Evolutionary conservation across 2,888 invertebrate species (phyloP).

Genomic region (Rugalucina vietnamica): DNA sequence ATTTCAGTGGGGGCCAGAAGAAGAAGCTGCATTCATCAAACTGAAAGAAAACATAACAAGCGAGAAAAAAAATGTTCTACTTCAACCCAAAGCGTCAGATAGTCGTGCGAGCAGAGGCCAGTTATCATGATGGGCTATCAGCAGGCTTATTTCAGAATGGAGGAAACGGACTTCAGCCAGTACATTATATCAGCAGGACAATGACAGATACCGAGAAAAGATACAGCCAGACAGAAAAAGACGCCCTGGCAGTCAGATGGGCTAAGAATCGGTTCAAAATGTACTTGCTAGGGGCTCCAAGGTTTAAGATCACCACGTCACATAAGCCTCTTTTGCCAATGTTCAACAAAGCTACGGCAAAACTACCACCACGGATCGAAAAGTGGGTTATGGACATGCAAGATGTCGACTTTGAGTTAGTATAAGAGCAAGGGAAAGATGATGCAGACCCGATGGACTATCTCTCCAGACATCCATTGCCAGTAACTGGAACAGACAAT

Average conservation of each 20-base stretch:
- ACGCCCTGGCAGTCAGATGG: neutral
- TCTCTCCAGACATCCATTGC: slow-evolving; percentile 36
- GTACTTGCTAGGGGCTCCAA: neutral
- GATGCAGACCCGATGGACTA: slow-evolving; percentile 35
- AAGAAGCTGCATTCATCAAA: slow-evolving; percentile 2
- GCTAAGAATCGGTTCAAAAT: neutral
- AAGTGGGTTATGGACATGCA: slow-evolving; percentile 41
- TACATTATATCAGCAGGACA: slow-evolving; percentile 29
- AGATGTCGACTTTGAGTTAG: slow-evolving; percentile 29
- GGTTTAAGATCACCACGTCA: neutral
- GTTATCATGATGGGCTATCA: slow-evolving; percentile 7
- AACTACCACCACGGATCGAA: slow-evolving; percentile 23
- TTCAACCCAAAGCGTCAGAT: slow-evolving; percentile 8
- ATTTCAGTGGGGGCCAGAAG: slow-evolving; percentile 4
- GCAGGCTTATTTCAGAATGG: neutral
- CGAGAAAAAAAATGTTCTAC: neutral
- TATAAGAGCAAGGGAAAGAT: slow-evolving; percentile 41
- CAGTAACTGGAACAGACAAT: neutral
- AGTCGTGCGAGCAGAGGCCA: slow-evolving; percentile 17
- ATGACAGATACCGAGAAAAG: slow-evolving; percentile 29
- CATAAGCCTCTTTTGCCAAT: slow-evolving; percentile 4
- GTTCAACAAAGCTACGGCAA: slow-evolving; percentile 20
- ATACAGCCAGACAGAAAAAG: slow-evolving; percentile 24
- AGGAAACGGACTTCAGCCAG: slow-evolving; percentile 17
- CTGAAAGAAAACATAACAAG: neutral